These are phyloP conservation scores for Tetraodon nigroviridis DNA, from an alignment of 2,113 vertebrate genomes.

Conservation along the genomic window DNA sequence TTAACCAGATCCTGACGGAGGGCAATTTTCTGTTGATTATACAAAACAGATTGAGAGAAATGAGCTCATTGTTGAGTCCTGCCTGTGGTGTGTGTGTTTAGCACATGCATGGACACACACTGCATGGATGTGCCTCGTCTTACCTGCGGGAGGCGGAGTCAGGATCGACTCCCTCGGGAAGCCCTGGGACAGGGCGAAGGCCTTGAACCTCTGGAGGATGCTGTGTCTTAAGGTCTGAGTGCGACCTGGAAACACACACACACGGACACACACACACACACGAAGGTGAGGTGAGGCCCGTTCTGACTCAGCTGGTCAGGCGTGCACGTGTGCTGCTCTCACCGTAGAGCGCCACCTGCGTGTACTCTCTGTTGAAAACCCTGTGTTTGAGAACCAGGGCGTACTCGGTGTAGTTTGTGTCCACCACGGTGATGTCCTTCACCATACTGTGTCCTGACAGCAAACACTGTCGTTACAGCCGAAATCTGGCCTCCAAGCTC, in stretches of 20 bases:
- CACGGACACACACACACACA: not conserved
- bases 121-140: not conserved
- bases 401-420: conserved; percentile 75
- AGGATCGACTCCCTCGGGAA: conserved; percentile 71
- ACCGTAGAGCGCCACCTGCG: conserved; percentile 76
- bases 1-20: conserved; percentile 33
- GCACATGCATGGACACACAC: too few species aligned
- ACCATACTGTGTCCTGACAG: conserved; percentile 65
- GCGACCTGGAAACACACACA: conserved; percentile 58
- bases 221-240: conserved; percentile 42
- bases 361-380: conserved; percentile 70
- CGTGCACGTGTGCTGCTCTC: conserved; percentile 19
- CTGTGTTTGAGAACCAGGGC: conserved; percentile 75
- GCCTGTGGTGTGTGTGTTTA: not conserved
- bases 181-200: conserved; percentile 53
- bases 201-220: conserved; percentile 66
- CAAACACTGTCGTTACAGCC: not conserved
- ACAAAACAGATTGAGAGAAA: conserved; percentile 2
- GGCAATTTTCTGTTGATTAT: conserved; percentile 58
- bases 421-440: conserved; percentile 77
- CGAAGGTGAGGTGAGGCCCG: too few species aligned
- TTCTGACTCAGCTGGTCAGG: too few species aligned
- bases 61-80: not conserved
- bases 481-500: not conserved
- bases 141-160: conserved; percentile 65